phyloP scores from a whole-genome alignment of 1,140 invertebrate genomes.

The Drosophila simulans region DNA sequence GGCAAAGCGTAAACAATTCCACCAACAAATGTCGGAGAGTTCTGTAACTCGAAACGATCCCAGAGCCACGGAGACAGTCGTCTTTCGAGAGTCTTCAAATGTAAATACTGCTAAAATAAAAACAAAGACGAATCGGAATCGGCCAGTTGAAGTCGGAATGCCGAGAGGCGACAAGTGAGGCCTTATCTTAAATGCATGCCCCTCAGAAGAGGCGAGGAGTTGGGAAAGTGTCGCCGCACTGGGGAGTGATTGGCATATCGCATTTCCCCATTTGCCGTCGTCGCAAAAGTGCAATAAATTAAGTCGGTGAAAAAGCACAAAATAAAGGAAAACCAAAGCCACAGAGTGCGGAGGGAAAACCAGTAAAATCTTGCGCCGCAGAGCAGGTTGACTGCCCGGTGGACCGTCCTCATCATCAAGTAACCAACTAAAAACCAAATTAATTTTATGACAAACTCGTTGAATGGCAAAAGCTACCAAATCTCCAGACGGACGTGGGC shows the following conservation, averaged over 20 bases:
- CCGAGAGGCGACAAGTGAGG: slow-evolving; percentile 69
- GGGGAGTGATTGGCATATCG: slow-evolving; percentile 79
- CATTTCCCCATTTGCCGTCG: slow-evolving; percentile 74
- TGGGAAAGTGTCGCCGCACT: slow-evolving; percentile 60
- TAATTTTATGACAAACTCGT: slow-evolving; percentile 80
- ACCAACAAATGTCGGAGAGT: slow-evolving; percentile 28
- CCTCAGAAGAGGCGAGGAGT: slow-evolving; percentile 25
- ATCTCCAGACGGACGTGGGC: slow-evolving; percentile 30
- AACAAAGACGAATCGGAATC: slow-evolving; percentile 45
- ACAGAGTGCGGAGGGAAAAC: slow-evolving; percentile 21
- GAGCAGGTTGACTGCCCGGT: slow-evolving; percentile 29
- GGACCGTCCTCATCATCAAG: slow-evolving; percentile 39
- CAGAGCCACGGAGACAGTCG: slow-evolving; percentile 26
- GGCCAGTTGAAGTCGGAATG: slow-evolving; percentile 16
- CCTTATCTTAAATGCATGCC: slow-evolving; percentile 80
- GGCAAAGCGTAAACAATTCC: slow-evolving; percentile 51
- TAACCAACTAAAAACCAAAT: slow-evolving; percentile 60
- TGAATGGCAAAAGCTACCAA: slow-evolving; percentile 67
- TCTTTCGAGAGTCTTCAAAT: slow-evolving; percentile 69
- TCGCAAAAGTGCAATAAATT: slow-evolving; percentile 78
- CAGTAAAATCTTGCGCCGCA: slow-evolving; percentile 35
- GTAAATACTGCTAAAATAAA: slow-evolving; percentile 77
- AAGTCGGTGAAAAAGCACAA: slow-evolving; percentile 26
- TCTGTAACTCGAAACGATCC: slow-evolving; percentile 39
- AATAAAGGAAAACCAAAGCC: slow-evolving; percentile 7